These are phyloP conservation scores for Asbolus verrucosus DNA, from an alignment of 1,140 invertebrate genomes.

Conservation along the genomic window DNA sequence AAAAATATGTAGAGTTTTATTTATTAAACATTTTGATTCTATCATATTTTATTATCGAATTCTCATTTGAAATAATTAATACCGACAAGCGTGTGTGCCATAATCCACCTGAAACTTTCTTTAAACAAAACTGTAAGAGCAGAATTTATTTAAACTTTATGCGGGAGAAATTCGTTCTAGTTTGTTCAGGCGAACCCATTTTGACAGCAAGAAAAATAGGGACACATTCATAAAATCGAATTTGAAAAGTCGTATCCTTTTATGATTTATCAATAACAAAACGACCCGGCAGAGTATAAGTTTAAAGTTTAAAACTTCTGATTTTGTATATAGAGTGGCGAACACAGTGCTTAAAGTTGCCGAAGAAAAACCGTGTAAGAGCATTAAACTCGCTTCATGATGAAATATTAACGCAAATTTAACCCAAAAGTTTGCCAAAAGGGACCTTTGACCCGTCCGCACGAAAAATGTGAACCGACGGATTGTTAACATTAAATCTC, in stretches of 20 bases:
- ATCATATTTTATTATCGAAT: too few species aligned
- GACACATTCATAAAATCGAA: slow-evolving; percentile 1
- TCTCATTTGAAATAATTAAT: too few species aligned
- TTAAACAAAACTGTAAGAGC: too few species aligned
- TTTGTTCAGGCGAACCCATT: too few species aligned
- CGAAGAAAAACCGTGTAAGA: not conserved
- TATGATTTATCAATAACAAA: slow-evolving; percentile 34
- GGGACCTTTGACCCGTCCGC: too few species aligned
- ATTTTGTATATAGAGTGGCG: not conserved
- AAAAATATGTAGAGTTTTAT: too few species aligned
- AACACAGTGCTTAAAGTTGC: not conserved
- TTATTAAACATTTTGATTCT: too few species aligned
- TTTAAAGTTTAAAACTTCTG: slow-evolving; percentile 17
- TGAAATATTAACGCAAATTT: slow-evolving; percentile 29
- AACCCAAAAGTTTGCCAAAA: not conserved
- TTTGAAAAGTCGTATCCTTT: slow-evolving; percentile 4
- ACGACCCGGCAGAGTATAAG: slow-evolving; percentile 10
- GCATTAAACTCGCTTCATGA: not conserved
- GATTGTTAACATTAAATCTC: not conserved
- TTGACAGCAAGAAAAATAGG: slow-evolving; percentile 17
- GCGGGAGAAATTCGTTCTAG: not conserved
- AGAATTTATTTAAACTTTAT: too few species aligned
- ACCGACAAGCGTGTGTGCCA: too few species aligned
- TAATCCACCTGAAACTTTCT: too few species aligned
- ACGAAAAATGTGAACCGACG: not conserved